Evolutionary conservation across 1,140 invertebrate genomes (phyloP).

Genomic region (Conus ventricosus): DNA sequence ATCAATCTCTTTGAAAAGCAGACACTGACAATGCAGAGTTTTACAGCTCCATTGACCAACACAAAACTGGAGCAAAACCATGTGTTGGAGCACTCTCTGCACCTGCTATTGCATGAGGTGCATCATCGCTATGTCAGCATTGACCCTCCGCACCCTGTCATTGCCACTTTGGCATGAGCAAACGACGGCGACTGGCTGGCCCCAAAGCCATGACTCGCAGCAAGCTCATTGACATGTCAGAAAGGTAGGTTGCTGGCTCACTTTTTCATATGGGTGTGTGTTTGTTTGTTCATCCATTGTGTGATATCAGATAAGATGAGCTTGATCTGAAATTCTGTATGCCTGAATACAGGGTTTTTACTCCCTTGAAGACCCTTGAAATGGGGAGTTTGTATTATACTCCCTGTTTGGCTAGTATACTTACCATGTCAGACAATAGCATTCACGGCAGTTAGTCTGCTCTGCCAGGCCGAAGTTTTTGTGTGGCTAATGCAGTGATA

Average conservation of each 20-base stretch:
- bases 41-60: constrained; percentile 53
- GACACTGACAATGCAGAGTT: background rate
- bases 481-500: too few species aligned
- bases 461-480: too few species aligned
- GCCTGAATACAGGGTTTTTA: too few species aligned
- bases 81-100: constrained; percentile 95
- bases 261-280: too few species aligned
- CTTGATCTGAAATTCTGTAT: too few species aligned
- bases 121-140: constrained; percentile 95
- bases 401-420: too few species aligned
- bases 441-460: too few species aligned
- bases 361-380: too few species aligned
- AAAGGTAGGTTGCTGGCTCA: constrained; percentile 74
- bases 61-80: constrained; percentile 90
- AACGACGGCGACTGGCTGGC: constrained; percentile 90
- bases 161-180: constrained; percentile 91
- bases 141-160: constrained; percentile 94
- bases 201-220: constrained; percentile 89
- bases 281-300: too few species aligned
- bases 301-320: too few species aligned
- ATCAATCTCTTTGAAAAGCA: background rate
- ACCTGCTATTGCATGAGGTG: constrained; percentile 92
- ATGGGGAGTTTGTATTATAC: too few species aligned
- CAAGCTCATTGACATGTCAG: constrained; percentile 93
- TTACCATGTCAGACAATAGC: too few species aligned